phyloP scores from a whole-genome alignment of 2,797 vertebrate species.

The Clamator glandarius region DNA sequence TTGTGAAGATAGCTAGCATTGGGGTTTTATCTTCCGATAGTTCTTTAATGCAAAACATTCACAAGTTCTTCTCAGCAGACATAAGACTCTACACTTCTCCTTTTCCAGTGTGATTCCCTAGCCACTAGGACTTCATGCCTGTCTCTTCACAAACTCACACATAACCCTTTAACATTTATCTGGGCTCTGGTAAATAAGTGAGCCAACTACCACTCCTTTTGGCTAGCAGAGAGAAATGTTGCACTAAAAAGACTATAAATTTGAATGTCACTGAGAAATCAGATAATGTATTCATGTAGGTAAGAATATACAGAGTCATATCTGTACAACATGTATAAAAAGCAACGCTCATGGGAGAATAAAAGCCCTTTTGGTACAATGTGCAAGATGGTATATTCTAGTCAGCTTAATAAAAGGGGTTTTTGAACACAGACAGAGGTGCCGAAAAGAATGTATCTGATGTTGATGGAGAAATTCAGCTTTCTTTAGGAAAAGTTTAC shows the following conservation, averaged over 20 bases:
- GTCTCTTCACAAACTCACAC: background rate
- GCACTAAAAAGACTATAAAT: accelerated
- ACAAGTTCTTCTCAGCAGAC: too few species aligned
- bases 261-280: background rate
- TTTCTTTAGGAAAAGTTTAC: background rate
- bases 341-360: background rate
- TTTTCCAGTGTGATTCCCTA: background rate
- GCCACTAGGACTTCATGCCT: background rate
- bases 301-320: background rate
- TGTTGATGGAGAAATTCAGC: background rate
- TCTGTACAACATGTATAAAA: background rate
- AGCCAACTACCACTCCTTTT: background rate
- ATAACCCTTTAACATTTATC: background rate
- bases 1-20: accelerated
- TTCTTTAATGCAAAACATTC: background rate
- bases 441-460: background rate
- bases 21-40: background rate
- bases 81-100: background rate
- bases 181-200: background rate
- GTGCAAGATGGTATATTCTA: background rate
- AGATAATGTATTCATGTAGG: background rate
- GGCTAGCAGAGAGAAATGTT: background rate
- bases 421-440: background rate
- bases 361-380: background rate
- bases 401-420: background rate